Base-by-base conservation (phyloP, 2,888 invertebrate genomes). In the Agriopis marginaria region DNA sequence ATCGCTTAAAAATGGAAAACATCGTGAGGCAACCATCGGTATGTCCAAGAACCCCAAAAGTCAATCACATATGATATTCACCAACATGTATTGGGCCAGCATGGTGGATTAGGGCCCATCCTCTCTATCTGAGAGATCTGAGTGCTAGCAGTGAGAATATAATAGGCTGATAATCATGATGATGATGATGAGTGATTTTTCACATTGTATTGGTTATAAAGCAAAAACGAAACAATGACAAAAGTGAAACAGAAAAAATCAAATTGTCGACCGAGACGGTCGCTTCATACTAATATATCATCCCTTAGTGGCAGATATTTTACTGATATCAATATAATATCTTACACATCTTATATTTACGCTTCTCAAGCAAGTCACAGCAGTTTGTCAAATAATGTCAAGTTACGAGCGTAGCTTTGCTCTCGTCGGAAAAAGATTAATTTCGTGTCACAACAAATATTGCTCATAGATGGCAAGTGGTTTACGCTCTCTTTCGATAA, bases 401-500 rank as follows among this genome's bases (percentile, higher is more conserved):
- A 67, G 65, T 67, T 73, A 73, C 65, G 71, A 69, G 58, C 40
- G 68, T 58, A 55, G 69, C 23, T 63, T 50, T 70, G 66, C 70
- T 71, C 68, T 73, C 70, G 62, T 73, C 76, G 71, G 64, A 63
- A 69, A 68, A 74, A 78, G 79, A 83, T 83, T 79, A 81, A 83
- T 84, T 74, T 82, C 73, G 71, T 68, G 77, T 77, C 79, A 77
- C 72, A 80, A 77, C 70, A 75, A 51, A 74, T 70, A 76, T 76
- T 72, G 71, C 63, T 70, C 73, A 58, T 54, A 65, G 71, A 72
- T 72, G 77, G 77, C 77, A 77, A 79, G 76, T 76, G 77, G 74
- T 83, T 84, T 82, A 83, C 82, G 77, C 80, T 77, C 70, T 69
- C 74, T 82, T 80, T 81, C 84, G 81, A 85, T 83, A 83, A 79